Evolutionary conservation across 30 jellyfish, hydroid and myxozoan species (phyloP), one percentile per base, ranked within the genome.

Genomic region (Haliclystus octoradiatus): DNA sequence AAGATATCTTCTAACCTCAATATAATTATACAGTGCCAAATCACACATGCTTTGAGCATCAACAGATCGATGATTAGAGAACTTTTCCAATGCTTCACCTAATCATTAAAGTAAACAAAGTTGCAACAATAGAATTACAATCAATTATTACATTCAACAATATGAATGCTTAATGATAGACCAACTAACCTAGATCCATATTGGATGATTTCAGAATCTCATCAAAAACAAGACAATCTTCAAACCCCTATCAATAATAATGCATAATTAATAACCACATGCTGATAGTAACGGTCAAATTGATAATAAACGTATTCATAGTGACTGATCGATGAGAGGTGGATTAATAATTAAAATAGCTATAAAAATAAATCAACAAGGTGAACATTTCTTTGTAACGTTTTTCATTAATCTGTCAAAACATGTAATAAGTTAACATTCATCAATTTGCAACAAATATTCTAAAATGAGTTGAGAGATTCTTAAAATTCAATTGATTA

Each of bases 41-140:
- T 89, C 98, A 34, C 88, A 68, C 3, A 89, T 81, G 1, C 94
- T 94, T 68, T 89, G 94, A n/a, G 98, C 98, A 68, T 89, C 98
- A 0, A 94, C 92, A 50, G 80, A 76, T 68, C 98, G 83, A 7
- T 68, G 47, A 2, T 28, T 14, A 0, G 98, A 89, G 64, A 75
- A 89, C 31, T 82, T 94, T 60, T 65, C 77, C 25, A 89, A 80
- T 0, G 57, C 19, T 5, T 9, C 57, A 9, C 57, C 57, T 40
- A 5, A 19, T 40, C 14, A 2, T 40, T 68, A 2, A 46, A 35
- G 28, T 26, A 31, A 28, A 69, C 7, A 40, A 33, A 15, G 23
- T 26, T 12, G 23, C 31, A 23, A 26, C 32, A 23, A 57, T 57
- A 57, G 69, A 26, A 26, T 4, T 12, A 22, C 12, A 23, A 57